Evolutionary conservation across 1,140 invertebrate species (phyloP).

Genomic region (Bombus ignitus): DNA sequence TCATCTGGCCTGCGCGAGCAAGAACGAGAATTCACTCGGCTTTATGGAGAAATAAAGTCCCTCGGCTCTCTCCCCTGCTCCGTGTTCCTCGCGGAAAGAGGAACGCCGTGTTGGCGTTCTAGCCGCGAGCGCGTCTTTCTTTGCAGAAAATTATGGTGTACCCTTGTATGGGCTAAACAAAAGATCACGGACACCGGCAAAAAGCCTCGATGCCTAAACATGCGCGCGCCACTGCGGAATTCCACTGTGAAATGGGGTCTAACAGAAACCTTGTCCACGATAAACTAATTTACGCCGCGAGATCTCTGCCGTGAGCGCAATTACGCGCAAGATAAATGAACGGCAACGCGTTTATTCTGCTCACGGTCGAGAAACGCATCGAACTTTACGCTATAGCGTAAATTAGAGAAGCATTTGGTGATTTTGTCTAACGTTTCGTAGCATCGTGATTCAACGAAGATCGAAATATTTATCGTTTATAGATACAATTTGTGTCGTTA

Average conservation of each 20-base stretch:
- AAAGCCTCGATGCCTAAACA: conserved; percentile 50
- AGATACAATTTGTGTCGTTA: no score
- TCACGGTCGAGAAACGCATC: no score
- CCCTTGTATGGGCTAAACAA: conserved; percentile 55
- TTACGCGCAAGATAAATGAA: conserved; percentile 28
- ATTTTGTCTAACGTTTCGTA: no score
- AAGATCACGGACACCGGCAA: conserved; percentile 50
- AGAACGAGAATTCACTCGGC: conserved; percentile 62
- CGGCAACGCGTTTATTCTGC: not conserved
- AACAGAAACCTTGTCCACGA: conserved; percentile 23
- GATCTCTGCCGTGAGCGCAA: not conserved
- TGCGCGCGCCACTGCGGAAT: not conserved
- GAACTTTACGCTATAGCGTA: no score
- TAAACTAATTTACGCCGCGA: conserved; percentile 18
- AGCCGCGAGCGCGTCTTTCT: conserved; percentile 30
- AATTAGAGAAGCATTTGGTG: no score
- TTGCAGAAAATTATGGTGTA: conserved; percentile 52
- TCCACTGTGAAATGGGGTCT: conserved; percentile 14
- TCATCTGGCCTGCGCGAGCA: conserved; percentile 40
- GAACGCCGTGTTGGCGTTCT: not conserved
- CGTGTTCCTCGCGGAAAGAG: not conserved
- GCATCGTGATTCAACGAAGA: no score
- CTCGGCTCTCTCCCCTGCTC: not conserved
- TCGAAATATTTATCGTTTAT: no score
- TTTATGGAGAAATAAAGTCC: conserved; percentile 62